Conservation (phyloP, 1,140 invertebrate genomes). For the Dinoponera quadriceps region DNA sequence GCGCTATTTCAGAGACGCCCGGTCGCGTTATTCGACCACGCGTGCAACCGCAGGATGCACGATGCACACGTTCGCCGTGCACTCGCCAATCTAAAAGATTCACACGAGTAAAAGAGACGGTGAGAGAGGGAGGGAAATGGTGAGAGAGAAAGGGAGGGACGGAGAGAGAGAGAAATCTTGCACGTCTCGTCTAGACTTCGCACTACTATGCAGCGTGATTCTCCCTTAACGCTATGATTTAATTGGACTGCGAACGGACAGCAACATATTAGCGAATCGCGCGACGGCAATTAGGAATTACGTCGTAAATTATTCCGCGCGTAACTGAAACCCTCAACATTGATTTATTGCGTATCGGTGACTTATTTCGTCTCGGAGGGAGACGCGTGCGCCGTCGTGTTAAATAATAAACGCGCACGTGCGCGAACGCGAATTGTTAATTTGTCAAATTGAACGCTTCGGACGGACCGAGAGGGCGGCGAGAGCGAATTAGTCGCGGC, state of each 20-base stretch:
- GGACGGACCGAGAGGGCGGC: background rate
- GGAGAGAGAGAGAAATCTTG: background rate
- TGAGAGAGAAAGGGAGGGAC: background rate
- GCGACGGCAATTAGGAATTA: constrained; percentile 49
- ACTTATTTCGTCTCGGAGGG: background rate
- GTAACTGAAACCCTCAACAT: background rate
- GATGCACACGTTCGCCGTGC: constrained; percentile 16
- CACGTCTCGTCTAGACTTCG: constrained; percentile 2
- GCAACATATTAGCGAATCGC: constrained; percentile 11
- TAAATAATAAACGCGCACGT: too few species aligned
- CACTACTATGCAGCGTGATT: constrained; percentile 7
- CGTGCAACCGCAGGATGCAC: constrained; percentile 57
- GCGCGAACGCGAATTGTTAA: background rate
- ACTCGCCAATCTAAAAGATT: constrained; percentile 44
- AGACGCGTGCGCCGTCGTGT: background rate
- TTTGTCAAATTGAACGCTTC: background rate
- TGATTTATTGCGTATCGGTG: constrained; percentile 23
- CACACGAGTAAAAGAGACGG: constrained; percentile 2
- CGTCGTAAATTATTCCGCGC: constrained; percentile 42
- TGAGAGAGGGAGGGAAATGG: background rate
- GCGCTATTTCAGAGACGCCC: constrained; percentile 68
- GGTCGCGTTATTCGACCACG: constrained; percentile 68
- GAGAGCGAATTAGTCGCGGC: background rate
- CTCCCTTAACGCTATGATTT: constrained; percentile 43
- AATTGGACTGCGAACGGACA: constrained; percentile 51